A percentile compares a stretch with the other conserved stretches of the same genome.
These are phyloP conservation scores for Carollia perspicillata DNA, from an alignment of 2,113 vertebrate species.

Conservation along the genomic window DNA sequence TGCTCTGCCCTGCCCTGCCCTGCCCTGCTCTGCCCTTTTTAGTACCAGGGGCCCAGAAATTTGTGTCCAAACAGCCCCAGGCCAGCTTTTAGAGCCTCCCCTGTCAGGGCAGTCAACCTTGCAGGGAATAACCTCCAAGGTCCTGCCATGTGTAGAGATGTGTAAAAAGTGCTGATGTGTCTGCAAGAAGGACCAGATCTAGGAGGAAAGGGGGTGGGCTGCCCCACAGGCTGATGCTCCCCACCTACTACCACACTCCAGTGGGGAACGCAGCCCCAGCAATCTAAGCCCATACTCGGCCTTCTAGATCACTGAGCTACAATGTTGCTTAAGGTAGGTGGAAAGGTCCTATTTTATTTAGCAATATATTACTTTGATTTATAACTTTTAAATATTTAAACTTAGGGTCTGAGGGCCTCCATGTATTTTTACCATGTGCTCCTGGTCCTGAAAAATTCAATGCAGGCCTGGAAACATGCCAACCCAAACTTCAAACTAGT, in stretches of 20 bases:
- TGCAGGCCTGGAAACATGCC: neutral
- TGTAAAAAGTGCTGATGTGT: neutral
- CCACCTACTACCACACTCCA: too few species aligned
- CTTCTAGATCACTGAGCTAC: neutral
- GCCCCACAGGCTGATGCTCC: neutral
- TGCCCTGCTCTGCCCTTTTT: neutral
- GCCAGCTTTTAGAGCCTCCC: neutral
- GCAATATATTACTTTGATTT: neutral
- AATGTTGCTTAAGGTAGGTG: neutral
- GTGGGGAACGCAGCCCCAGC: neutral
- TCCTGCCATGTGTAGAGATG: fast-evolving
- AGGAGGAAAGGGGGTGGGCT: neutral
- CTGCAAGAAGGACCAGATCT: neutral
- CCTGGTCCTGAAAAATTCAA: neutral
- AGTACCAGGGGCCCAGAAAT: neutral
- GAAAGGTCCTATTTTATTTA: neutral
- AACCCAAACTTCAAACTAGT: neutral
- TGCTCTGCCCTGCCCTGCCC: neutral
- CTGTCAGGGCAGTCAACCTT: neutral
- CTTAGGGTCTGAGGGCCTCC: neutral
- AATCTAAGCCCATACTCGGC: neutral
- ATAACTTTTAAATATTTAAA: slow-evolving; percentile 13
- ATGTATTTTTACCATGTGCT: neutral
- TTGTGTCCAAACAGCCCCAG: neutral
- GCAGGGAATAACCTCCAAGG: neutral